phyloP scores from a whole-genome alignment of 2,797 vertebrate genomes.

The Saxicola maurus region DNA sequence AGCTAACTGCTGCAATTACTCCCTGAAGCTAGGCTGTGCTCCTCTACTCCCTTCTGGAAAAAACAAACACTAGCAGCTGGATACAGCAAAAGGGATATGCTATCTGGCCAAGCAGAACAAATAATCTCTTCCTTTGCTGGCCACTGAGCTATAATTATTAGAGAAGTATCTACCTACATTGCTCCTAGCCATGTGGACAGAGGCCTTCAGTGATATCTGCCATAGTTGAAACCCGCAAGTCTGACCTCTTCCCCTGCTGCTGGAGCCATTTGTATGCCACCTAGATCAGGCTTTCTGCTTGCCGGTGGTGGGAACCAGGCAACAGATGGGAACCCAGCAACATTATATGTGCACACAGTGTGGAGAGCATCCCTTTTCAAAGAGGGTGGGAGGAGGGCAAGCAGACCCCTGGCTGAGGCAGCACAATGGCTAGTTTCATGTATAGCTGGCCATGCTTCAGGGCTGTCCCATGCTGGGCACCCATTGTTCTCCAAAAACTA shows the following conservation, averaged over 20 bases:
- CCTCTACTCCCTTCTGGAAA: not conserved
- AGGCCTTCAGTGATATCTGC: not conserved
- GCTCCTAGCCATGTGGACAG: not conserved
- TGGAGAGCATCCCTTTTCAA: not conserved
- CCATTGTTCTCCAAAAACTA: not conserved
- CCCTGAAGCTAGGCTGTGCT: not conserved
- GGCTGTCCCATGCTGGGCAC: not conserved
- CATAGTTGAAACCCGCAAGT: not conserved
- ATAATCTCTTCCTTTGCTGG: not conserved
- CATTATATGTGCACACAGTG: not conserved
- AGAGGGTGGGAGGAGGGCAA: not conserved
- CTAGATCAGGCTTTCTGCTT: not conserved
- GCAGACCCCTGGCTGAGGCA: not conserved
- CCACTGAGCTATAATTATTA: not conserved
- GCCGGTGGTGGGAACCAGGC: not conserved
- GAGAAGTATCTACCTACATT: not conserved
- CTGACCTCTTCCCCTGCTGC: not conserved
- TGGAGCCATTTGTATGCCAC: not conserved
- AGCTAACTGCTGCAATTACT: not conserved
- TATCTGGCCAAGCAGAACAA: not conserved
- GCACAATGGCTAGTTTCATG: slow-evolving; percentile 12
- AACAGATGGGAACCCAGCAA: not conserved
- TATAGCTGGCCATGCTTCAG: not conserved
- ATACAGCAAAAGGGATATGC: not conserved
- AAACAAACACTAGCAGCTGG: not conserved